Evolutionary conservation across 2,113 vertebrate species (phyloP), one percentile per base, ranked within the genome.

Genomic region (Takifugu flavidus): DNA sequence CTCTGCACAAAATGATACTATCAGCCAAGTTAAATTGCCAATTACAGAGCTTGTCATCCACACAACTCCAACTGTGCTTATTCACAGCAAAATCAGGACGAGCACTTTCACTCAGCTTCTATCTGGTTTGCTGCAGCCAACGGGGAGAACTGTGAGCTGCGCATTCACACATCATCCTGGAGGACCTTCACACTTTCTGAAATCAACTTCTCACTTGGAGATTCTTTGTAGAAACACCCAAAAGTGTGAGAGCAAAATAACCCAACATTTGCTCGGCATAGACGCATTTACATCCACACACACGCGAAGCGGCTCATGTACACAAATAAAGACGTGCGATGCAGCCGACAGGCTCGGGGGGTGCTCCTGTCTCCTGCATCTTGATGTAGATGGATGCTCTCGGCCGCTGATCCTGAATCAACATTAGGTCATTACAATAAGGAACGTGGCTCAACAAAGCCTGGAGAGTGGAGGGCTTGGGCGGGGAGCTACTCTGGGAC

Each of bases 371-470:
- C 82, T 86, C 67, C 68, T 56, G 29, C 64, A 11, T 58, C 65
- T 70, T 87, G 83, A 91, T 90, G 75, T 79, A 89, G 87, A 90
- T 80, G 75, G 82, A 91, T 90, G 76, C 67, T 68, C 62, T 59
- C 42, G 72, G 73, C 76, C 68, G 75, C 76, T 65, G 75, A 85
- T 80, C 75, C 83, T 83, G 82, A 86, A 86, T 88, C 83, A 83
- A 86, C 85, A 87, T 86, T 83, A 87, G 89, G 88, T 88, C 82
- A 84, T 88, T 90, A 85, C 79, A 87, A 87, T 86, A 85, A 85
- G 34, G 74, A 65, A 66, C 34, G 39, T 64, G 62, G 75, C 56
- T 66, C 68, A 47, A 26, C 51, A n/a, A 49, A 65, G 56, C 60
- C 60, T 3, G 43, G 26, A 72, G 59, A 76, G 67, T 67, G 70